phyloP scores from a whole-genome alignment of 2,113 vertebrate species.

The Ammodytes marinus region DNA sequence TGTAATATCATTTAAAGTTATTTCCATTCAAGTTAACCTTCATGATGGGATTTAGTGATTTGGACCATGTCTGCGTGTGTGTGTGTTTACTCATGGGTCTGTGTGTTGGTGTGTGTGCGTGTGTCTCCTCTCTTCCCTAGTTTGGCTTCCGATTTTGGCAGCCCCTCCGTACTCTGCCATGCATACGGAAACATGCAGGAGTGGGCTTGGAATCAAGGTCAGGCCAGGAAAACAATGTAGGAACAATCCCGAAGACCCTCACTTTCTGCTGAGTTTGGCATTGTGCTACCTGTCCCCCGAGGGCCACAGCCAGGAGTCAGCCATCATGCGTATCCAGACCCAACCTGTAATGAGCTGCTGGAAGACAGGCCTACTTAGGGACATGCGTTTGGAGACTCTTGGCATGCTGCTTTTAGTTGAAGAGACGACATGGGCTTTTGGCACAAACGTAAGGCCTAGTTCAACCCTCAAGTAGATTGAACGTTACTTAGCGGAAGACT shows the following conservation, averaged over 20 bases:
- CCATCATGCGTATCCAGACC: constrained; percentile 69
- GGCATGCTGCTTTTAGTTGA: constrained; percentile 55
- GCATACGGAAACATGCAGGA: constrained; percentile 83
- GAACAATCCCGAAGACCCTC: constrained; percentile 70
- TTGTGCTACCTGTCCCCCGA: constrained; percentile 65
- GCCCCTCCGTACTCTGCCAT: constrained; percentile 76
- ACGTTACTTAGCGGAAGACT: constrained; percentile 42
- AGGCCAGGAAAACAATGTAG: constrained; percentile 80
- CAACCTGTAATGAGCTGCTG: constrained; percentile 79
- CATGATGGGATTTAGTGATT: constrained; percentile 72
- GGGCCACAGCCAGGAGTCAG: constrained; percentile 69
- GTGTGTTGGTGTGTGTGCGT: constrained; percentile 46
- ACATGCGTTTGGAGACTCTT: constrained; percentile 60
- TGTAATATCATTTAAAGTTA: constrained; percentile 31
- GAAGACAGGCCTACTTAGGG: constrained; percentile 71
- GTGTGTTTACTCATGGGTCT: constrained; percentile 63
- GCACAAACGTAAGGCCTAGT: constrained; percentile 56
- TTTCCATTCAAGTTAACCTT: constrained; percentile 65
- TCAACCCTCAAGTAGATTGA: constrained; percentile 52
- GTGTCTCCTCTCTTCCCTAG: constrained; percentile 72
- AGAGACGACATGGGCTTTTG: constrained; percentile 75
- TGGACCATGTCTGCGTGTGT: constrained; percentile 57
- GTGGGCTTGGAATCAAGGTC: constrained; percentile 83
- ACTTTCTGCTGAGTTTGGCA: constrained; percentile 83
- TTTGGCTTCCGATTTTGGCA: constrained; percentile 80